Conservation (phyloP, 2,888 invertebrate species). For the Caenorhabditis virilis region DNA sequence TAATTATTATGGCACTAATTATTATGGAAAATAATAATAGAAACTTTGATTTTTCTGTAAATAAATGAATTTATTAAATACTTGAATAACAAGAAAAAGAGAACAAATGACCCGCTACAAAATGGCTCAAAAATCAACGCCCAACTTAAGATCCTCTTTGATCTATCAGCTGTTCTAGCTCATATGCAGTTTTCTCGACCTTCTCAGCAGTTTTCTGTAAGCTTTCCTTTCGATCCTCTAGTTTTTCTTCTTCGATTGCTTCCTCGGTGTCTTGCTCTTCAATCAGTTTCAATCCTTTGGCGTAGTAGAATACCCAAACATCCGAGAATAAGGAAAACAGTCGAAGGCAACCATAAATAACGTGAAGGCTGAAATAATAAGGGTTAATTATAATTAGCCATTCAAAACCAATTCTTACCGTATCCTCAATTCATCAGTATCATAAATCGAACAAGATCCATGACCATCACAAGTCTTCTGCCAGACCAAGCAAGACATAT, state of each 20-base stretch:
- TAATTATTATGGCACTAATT: too few species aligned
- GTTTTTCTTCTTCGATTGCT: slow-evolving; percentile 9
- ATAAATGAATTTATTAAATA: too few species aligned
- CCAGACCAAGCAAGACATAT: slow-evolving; percentile 70
- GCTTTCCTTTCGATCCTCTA: slow-evolving; percentile 11
- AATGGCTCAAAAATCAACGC: too few species aligned
- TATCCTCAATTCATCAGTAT: slow-evolving; percentile 66
- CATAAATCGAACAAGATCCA: slow-evolving; percentile 70
- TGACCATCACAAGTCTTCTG: slow-evolving; percentile 66
- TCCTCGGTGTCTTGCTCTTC: slow-evolving; percentile 44
- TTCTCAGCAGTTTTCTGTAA: slow-evolving; percentile 21
- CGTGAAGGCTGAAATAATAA: slow-evolving; percentile 49
- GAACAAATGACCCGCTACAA: too few species aligned
- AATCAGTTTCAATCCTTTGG: slow-evolving; percentile 63
- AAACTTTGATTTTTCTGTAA: too few species aligned
- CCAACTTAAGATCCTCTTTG: slow-evolving; percentile 32
- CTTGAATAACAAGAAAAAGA: too few species aligned
- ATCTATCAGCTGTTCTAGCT: slow-evolving; percentile 30
- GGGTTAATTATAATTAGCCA: not conserved
- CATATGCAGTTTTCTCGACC: slow-evolving; percentile 32
- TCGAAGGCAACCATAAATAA: slow-evolving; percentile 63
- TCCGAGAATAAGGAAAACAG: slow-evolving; percentile 64
- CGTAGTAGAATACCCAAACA: slow-evolving; percentile 65
- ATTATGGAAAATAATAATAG: too few species aligned
- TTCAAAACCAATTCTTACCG: slow-evolving; percentile 53